A percentile compares a stretch with the other conserved stretches of the same genome.
Evolutionary conservation across 2,888 invertebrate species (phyloP).

Genomic region (Cephus rjabovi): DNA sequence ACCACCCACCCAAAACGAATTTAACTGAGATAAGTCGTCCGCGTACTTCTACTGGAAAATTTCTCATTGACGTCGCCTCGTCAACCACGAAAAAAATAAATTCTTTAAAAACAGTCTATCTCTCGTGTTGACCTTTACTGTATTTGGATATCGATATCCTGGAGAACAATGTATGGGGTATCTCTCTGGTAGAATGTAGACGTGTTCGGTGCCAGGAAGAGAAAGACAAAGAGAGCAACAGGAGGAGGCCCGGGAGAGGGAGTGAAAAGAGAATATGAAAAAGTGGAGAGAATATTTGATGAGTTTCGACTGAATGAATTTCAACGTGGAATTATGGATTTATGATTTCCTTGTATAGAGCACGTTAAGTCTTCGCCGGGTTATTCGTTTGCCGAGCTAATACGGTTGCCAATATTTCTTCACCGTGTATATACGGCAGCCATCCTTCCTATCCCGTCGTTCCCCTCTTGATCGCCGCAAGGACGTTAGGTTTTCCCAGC

Average conservation of each 20-base stretch:
- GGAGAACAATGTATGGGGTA: not conserved
- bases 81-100: not conserved
- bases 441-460: not conserved
- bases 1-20: not conserved
- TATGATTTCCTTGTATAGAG: not conserved
- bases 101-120: not conserved
- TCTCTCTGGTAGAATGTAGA: not conserved
- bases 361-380: constrained; percentile 1
- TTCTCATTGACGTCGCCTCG: not conserved
- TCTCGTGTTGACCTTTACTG: not conserved
- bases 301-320: not conserved
- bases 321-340: not conserved
- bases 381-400: constrained; percentile 41
- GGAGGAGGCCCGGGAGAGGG: not conserved
- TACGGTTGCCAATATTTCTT: constrained; percentile 50
- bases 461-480: not conserved
- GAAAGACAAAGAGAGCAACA: constrained; percentile 11
- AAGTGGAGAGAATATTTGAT: constrained; percentile 5
- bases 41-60: not conserved
- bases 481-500: not conserved
- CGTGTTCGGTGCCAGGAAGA: not conserved
- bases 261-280: constrained; percentile 13
- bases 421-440: constrained; percentile 10
- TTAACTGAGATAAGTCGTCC: not conserved
- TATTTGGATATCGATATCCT: not conserved